Evolutionary conservation across 2,797 vertebrate genomes (phyloP).

Genomic region (Iguana delicatissima): DNA sequence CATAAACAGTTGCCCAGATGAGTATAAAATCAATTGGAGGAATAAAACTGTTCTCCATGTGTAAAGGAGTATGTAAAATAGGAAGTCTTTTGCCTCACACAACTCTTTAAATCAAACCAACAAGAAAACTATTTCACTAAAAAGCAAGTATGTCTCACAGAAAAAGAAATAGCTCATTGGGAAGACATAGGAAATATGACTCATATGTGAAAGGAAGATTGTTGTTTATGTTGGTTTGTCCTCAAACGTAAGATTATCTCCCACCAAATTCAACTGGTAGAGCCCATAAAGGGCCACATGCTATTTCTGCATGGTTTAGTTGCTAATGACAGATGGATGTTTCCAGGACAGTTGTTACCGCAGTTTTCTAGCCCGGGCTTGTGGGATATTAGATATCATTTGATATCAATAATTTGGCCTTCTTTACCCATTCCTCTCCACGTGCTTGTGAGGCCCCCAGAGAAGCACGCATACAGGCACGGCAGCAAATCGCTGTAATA

Average conservation of each 20-base stretch:
- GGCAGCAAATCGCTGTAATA: no score
- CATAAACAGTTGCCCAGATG: background rate
- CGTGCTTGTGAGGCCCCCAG: no score
- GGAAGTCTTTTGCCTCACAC: background rate
- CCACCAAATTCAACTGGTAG: background rate
- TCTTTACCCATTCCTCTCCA: no score
- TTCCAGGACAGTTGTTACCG: no score
- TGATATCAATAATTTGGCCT: no score
- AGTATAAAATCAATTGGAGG: conserved; percentile 10
- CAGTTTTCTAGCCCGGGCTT: no score
- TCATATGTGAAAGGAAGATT: no score
- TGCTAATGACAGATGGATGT: no score
- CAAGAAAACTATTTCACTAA: background rate
- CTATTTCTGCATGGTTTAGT: background rate
- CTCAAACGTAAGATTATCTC: background rate
- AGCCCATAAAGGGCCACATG: background rate
- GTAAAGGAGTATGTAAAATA: conserved; percentile 24
- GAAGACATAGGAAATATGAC: background rate
- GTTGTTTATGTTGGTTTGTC: background rate
- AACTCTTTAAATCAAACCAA: conserved; percentile 1
- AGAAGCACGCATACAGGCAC: no score
- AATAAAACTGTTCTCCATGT: background rate
- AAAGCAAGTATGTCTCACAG: background rate
- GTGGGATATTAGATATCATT: no score
- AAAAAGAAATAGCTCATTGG: background rate